Percentiles rank a stretch among this genome's conserved stretches.
Conservation (phyloP, 2,113 vertebrate genomes). For the Lepus timidus region DNA sequence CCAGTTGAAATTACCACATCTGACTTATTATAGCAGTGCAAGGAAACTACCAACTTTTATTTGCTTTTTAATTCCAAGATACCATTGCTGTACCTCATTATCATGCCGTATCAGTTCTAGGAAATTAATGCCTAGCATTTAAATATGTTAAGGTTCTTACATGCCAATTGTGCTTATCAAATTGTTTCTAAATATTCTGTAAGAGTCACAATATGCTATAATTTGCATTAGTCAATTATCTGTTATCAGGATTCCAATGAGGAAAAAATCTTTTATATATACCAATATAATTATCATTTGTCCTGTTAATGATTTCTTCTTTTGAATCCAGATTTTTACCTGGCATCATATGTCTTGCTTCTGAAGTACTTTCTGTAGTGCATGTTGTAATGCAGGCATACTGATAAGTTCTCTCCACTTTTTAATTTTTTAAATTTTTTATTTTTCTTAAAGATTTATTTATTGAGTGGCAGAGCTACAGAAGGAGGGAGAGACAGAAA, state of each 20-base stretch:
- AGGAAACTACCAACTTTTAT: neutral
- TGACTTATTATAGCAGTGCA: neutral
- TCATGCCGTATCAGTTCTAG: neutral
- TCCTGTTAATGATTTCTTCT: neutral
- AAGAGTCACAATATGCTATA: neutral
- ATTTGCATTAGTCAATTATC: neutral
- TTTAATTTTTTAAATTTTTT: too few relatives aligned
- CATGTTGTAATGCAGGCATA: neutral
- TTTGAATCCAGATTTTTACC: neutral
- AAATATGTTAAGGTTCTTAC: neutral
- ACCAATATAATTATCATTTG: neutral
- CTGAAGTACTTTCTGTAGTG: neutral
- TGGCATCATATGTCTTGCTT: neutral
- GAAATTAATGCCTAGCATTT: neutral
- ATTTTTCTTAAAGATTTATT: too few relatives aligned
- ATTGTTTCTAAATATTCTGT: neutral
- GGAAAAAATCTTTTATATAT: neutral
- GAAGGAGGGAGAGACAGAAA: too few relatives aligned
- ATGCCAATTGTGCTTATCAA: neutral
- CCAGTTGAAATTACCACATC: neutral
- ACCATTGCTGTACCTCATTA: neutral
- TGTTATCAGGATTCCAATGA: neutral
- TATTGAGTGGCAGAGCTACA: too few relatives aligned
- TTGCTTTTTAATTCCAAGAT: neutral
- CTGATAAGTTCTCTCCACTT: neutral